Evolutionary conservation across 2,888 invertebrate species (phyloP).

Genomic region (Plebejus anna): DNA sequence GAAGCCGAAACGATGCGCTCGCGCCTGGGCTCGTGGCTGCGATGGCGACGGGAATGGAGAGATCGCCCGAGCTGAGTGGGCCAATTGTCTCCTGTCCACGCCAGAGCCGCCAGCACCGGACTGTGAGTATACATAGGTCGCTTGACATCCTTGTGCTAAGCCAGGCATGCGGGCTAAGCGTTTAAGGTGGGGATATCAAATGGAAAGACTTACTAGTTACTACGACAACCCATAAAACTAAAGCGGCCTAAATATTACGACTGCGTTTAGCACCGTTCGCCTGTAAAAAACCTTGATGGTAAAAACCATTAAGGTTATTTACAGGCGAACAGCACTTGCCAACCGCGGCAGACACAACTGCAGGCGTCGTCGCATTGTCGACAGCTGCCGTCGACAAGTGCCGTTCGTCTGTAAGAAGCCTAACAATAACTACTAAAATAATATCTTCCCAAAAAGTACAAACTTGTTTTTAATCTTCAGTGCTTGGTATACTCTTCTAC

Average conservation of each 20-base stretch:
- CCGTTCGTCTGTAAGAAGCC: too few relatives aligned
- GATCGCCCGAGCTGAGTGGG: slow-evolving; percentile 91
- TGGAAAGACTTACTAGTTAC: neutral
- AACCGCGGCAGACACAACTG: too few relatives aligned
- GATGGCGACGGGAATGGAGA: slow-evolving; percentile 90
- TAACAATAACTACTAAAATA: too few relatives aligned
- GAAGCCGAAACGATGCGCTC: slow-evolving; percentile 93
- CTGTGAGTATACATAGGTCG: slow-evolving; percentile 83
- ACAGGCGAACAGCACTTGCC: too few relatives aligned
- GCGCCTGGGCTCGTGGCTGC: slow-evolving; percentile 92
- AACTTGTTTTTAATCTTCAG: too few relatives aligned
- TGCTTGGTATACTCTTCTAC: too few relatives aligned
- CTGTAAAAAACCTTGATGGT: too few relatives aligned
- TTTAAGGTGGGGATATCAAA: neutral
- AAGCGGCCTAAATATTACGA: neutral
- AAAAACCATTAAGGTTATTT: too few relatives aligned
- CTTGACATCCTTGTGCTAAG: neutral
- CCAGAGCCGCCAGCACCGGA: slow-evolving; percentile 87
- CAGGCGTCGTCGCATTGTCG: too few relatives aligned
- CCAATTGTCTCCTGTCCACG: slow-evolving; percentile 83
- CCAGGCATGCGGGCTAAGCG: neutral
- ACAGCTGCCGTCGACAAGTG: too few relatives aligned
- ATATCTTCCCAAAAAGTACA: too few relatives aligned
- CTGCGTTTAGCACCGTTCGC: too few relatives aligned
- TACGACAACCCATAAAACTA: neutral